Percentiles rank a stretch among this genome's conserved stretches.
phyloP scores from a whole-genome alignment of 2,888 invertebrate genomes.

The Pterobdella sp. region DNA sequence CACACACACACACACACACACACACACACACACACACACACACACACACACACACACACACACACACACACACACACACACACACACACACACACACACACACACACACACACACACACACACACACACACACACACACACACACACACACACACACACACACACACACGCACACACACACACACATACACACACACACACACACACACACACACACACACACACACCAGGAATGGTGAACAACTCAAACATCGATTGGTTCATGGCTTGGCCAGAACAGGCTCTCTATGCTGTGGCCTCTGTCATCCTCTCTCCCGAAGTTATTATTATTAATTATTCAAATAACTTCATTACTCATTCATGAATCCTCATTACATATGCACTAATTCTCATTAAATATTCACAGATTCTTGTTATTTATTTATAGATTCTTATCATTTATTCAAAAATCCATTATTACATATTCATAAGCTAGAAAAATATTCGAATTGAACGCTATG shows the following conservation, averaged over 20 bases:
- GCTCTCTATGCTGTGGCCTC: slow-evolving; percentile 79
- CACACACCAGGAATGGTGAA: slow-evolving; percentile 64
- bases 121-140: slow-evolving; percentile 18
- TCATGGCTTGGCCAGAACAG: slow-evolving; percentile 85
- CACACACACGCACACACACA: slow-evolving; percentile 28
- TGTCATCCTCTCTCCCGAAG: slow-evolving; percentile 67
- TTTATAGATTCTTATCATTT: too few relatives aligned
- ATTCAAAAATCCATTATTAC: too few relatives aligned
- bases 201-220: neutral
- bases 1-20: slow-evolving; percentile 21
- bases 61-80: slow-evolving; percentile 28
- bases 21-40: slow-evolving; percentile 23
- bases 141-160: slow-evolving; percentile 21
- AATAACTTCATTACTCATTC: neutral
- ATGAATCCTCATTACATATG: too few relatives aligned
- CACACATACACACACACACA: slow-evolving; percentile 27
- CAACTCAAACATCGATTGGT: slow-evolving; percentile 85
- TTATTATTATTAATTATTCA: slow-evolving; percentile 47
- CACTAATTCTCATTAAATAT: too few relatives aligned
- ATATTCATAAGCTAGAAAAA: too few relatives aligned
- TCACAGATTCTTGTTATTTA: too few relatives aligned
- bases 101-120: neutral
- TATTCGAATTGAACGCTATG: too few relatives aligned
- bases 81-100: slow-evolving; percentile 26
- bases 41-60: slow-evolving; percentile 26